Evolutionary conservation across 37 sponge, comb jelly and placozoan species (phyloP).

Genomic region (Halichondria panicea): DNA sequence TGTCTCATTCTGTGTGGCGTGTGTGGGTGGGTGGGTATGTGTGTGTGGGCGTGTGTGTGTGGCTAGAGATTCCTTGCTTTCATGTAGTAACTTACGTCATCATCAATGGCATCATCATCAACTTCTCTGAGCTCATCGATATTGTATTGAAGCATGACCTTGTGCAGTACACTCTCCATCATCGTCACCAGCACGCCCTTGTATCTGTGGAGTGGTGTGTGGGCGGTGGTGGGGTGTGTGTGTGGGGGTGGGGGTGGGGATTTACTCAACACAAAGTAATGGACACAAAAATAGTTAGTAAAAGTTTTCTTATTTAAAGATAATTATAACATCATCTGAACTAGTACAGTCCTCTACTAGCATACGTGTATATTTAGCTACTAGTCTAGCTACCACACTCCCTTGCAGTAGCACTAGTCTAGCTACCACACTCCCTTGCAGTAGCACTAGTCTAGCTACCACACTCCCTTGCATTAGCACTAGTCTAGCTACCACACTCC

Average conservation of each 20-base stretch:
- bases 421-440: too few relatives aligned
- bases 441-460: too few relatives aligned
- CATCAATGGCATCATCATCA: constrained; percentile 73
- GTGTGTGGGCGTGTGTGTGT: too few relatives aligned
- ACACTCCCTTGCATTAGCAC: too few relatives aligned
- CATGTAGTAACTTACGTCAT: constrained; percentile 36
- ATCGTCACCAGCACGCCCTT: constrained; percentile 51
- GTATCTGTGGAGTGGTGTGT: constrained; percentile 40
- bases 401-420: too few relatives aligned
- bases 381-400: too few relatives aligned
- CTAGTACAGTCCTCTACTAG: too few relatives aligned
- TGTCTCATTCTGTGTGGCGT: constrained; percentile 88
- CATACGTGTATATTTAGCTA: too few relatives aligned
- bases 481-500: too few relatives aligned
- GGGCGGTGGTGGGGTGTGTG: constrained; percentile 27
- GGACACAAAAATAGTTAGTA: neutral
- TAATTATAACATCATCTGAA: too few relatives aligned
- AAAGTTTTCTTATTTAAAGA: too few relatives aligned
- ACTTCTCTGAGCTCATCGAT: constrained; percentile 66
- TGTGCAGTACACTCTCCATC: constrained; percentile 62
- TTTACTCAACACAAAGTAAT: neutral
- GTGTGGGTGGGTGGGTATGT: too few relatives aligned
- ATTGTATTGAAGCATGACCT: constrained; percentile 63
- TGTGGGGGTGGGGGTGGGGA: constrained; percentile 39
- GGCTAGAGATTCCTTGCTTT: neutral